phyloP scores from a whole-genome alignment of 2,113 vertebrate species.

The Myocastor coypus region DNA sequence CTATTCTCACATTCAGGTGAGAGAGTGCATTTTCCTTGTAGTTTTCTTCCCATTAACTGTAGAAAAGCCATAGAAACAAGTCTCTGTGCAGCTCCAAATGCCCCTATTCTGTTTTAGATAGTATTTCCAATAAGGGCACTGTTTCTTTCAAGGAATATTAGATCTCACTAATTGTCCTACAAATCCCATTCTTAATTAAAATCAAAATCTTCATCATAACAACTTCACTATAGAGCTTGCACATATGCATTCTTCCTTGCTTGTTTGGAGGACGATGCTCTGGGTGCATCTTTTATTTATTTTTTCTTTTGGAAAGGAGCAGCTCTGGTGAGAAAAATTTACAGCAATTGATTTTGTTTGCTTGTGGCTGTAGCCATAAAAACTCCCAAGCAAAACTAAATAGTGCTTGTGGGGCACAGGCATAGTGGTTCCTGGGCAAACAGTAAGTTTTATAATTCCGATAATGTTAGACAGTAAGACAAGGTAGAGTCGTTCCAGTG shows the following conservation, averaged over 20 bases:
- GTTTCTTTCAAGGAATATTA: constrained; percentile 83
- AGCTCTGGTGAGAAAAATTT: constrained; percentile 83
- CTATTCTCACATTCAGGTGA: constrained; percentile 59
- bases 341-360: constrained; percentile 84
- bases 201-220: constrained; percentile 81
- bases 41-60: constrained; percentile 81
- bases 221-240: constrained; percentile 75
- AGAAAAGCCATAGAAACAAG: constrained; percentile 81
- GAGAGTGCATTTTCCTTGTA: constrained; percentile 40
- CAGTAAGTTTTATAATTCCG: constrained; percentile 47
- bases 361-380: constrained; percentile 78
- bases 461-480: constrained; percentile 41
- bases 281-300: constrained; percentile 71
- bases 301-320: constrained; percentile 74
- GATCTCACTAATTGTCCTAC: constrained; percentile 81
- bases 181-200: constrained; percentile 85
- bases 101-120: constrained; percentile 78
- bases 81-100: constrained; percentile 80
- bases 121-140: constrained; percentile 85
- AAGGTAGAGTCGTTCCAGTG: constrained; percentile 70
- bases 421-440: constrained; percentile 58
- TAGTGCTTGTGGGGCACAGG: constrained; percentile 52
- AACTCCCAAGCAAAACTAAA: constrained; percentile 79
- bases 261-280: constrained; percentile 81
- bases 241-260: constrained; percentile 79